Conservation (phyloP, 2,888 invertebrate species). For the Neelides folsomi region DNA sequence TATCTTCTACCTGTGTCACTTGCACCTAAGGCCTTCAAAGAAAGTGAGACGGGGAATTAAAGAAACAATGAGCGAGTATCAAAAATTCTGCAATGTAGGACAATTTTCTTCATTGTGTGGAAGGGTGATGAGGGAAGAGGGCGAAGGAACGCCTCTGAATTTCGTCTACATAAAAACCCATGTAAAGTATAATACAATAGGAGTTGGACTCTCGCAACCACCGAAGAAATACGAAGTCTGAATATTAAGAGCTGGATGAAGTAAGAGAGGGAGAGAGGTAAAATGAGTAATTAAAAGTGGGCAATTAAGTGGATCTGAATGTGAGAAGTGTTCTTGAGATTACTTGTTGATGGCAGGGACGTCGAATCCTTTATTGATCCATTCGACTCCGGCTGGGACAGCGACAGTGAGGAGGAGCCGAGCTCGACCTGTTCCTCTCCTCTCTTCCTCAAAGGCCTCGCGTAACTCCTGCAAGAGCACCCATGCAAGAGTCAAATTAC, state of each 20-base stretch:
- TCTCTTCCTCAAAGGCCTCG: conserved; percentile 76
- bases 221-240: not conserved
- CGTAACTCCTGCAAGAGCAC: conserved; percentile 53
- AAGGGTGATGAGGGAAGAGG: no score
- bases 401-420: conserved; percentile 78
- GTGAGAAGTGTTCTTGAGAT: conserved; percentile 20
- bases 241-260: not conserved
- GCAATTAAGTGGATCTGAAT: not conserved
- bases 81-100: no score
- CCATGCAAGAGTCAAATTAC: not conserved
- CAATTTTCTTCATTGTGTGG: no score
- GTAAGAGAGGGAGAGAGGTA: not conserved
- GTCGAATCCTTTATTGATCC: conserved; percentile 86
- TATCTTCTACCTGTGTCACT: no score
- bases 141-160: no score
- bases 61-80: no score
- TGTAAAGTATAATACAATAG: no score
- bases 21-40: no score
- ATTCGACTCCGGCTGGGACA: conserved; percentile 83
- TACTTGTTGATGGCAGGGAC: conserved; percentile 70
- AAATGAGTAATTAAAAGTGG: not conserved
- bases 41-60: no score
- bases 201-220: no score
- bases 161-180: no score
- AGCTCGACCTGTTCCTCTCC: conserved; percentile 65